Evolutionary conservation across 2,797 vertebrate species (phyloP), one percentile per base, ranked within the genome.

Genomic region (Pempheris klunzingeri): DNA sequence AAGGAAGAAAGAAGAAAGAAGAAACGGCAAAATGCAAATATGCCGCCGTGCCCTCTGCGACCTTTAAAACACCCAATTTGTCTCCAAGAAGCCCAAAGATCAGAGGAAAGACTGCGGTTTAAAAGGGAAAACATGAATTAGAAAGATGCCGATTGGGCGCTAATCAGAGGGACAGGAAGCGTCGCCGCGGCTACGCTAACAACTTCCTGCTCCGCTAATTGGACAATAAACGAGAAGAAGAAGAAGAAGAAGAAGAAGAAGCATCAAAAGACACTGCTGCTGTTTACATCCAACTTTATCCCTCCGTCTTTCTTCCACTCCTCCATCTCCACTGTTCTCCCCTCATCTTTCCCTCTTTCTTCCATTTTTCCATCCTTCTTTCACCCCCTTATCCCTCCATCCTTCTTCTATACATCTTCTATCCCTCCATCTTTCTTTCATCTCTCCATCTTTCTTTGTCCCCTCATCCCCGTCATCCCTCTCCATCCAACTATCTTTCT

Each of bases 41-140:
- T 6, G 2, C 20, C 8, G 2, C 20, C 2, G 13, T n/a, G 34
- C 13, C n/a, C 44, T 28, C 13, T 32, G 52, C 64, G 24, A 86
- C 71, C 47, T 62, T 22, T 58, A 28, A 61, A 76, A 84, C 81
- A 80, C 71, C 84, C 81, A 90, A 86, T 90, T 89, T 91, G 88
- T 92, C 85, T 81, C 73, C 63, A 90, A 88, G 28, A 90, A 82
- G 46, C 87, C 90, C 82, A 89, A 83, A 90, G 86, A 90, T 89
- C 80, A 85, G 83, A 88, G 24, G 67, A 82, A 77, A 60, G 4
- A 1, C 53, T 66, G 69, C 46, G 14, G 69, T 74, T 76, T 78
- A 67, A 32, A 84, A 78, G 68, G 17, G 60, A 55, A 78, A 72
- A 81, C 47, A 69, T 41, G 68, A 76, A 70, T n/a, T n/a, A 60